Conservation (phyloP, 2,888 invertebrate species). For the Agrenia bidenticulata region DNA sequence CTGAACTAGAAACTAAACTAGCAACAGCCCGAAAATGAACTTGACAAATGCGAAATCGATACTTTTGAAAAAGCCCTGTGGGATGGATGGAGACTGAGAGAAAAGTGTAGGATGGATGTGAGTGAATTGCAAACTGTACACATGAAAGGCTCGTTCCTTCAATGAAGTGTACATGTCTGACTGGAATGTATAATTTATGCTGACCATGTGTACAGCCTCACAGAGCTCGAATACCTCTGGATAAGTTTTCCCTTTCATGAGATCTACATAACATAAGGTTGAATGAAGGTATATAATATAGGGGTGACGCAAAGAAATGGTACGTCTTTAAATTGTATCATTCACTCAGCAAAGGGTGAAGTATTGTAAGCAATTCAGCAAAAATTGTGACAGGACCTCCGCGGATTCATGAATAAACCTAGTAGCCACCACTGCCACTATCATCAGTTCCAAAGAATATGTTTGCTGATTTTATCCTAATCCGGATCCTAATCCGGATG, state of each 20-base stretch:
- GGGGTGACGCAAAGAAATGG: too few relatives aligned
- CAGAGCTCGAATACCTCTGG: constrained; percentile 7
- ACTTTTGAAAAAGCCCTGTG: constrained; percentile 41
- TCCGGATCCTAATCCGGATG: too few relatives aligned
- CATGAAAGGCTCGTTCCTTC: constrained; percentile 19
- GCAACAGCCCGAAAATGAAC: constrained; percentile 21
- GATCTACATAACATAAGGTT: neutral
- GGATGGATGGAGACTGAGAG: constrained; percentile 17
- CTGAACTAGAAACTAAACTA: too few relatives aligned
- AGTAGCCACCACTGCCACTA: too few relatives aligned
- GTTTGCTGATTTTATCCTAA: too few relatives aligned
- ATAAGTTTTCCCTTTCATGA: constrained; percentile 2
- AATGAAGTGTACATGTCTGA: constrained; percentile 24
- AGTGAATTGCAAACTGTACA: constrained; percentile 15
- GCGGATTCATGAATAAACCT: constrained; percentile 14
- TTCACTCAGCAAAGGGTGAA: neutral
- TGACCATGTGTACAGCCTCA: constrained; percentile 19
- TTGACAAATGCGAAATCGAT: constrained; percentile 53
- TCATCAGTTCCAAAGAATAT: too few relatives aligned
- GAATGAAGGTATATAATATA: neutral
- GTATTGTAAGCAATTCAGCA: constrained; percentile 13
- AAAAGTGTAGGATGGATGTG: constrained; percentile 18
- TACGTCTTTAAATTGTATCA: neutral
- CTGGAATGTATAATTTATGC: constrained; percentile 21
- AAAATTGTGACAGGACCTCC: constrained; percentile 16